phyloP scores from a whole-genome alignment of 2,113 vertebrate genomes.

The Rousettus leschenaultii region DNA sequence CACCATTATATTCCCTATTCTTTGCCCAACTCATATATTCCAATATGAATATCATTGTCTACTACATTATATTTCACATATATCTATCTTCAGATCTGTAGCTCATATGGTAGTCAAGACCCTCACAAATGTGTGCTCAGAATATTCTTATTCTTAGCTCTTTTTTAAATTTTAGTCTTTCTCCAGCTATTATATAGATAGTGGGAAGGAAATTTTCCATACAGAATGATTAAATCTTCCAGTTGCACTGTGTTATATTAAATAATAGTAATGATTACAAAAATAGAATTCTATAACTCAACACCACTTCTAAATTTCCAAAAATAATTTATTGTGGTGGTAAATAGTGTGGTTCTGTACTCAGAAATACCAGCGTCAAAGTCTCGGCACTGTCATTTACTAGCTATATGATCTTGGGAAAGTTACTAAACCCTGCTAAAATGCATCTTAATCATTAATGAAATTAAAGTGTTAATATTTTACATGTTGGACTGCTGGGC shows the following conservation, averaged over 20 bases:
- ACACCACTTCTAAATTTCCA: not conserved
- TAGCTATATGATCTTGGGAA: not conserved
- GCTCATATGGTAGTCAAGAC: not conserved
- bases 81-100: not conserved
- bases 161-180: not conserved
- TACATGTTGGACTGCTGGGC: not conserved
- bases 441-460: not conserved
- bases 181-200: not conserved
- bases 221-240: not conserved
- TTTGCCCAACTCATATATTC: not conserved
- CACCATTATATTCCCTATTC: not conserved
- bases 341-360: not conserved
- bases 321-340: not conserved
- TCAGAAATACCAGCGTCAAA: not conserved
- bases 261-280: not conserved
- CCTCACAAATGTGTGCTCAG: not conserved
- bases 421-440: conserved; percentile 19
- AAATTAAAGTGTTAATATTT: conserved; percentile 52
- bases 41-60: not conserved
- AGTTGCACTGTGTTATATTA: not conserved
- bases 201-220: not conserved
- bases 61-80: not conserved
- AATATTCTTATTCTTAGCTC: not conserved
- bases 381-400: not conserved
- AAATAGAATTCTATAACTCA: not conserved